Evolutionary conservation across 2,797 vertebrate genomes (phyloP).

Genomic region (Tolypeutes matacus): DNA sequence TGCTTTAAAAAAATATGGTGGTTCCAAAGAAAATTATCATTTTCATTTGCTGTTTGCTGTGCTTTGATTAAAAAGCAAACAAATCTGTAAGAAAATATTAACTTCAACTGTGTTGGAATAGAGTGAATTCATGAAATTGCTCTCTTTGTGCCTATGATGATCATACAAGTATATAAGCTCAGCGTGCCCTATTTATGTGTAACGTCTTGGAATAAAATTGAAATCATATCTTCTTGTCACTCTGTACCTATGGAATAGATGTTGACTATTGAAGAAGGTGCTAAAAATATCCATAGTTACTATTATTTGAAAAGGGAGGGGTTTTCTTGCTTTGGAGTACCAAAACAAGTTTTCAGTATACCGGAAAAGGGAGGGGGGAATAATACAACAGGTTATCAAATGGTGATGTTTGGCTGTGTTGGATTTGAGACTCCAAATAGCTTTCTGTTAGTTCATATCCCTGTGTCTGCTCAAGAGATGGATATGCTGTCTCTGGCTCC

Average conservation of each 20-base stretch:
- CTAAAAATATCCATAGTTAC: neutral
- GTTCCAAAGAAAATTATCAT: conserved; percentile 72
- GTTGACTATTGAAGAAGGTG: neutral
- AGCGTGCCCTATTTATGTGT: neutral
- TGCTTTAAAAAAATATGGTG: conserved; percentile 74
- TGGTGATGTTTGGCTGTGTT: neutral
- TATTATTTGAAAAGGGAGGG: neutral
- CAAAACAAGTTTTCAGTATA: neutral
- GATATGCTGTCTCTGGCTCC: neutral
- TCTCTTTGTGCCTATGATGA: neutral
- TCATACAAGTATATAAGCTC: neutral
- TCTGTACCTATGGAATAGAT: neutral
- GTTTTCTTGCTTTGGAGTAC: neutral
- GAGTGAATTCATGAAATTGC: conserved; percentile 38
- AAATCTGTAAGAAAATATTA: conserved; percentile 72
- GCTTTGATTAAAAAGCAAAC: conserved; percentile 81
- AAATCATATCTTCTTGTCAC: neutral
- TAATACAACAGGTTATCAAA: neutral
- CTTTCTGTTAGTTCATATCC: neutral
- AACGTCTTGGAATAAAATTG: conserved; percentile 14
- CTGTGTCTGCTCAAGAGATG: neutral
- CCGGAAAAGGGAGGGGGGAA: neutral
- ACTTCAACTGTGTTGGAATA: conserved; percentile 32
- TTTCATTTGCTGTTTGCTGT: conserved; percentile 75
- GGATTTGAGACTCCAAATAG: neutral